Evolutionary conservation across 2,113 vertebrate species (phyloP), one percentile per base, ranked within the genome.

Genomic region (Capricornis sumatraensis): DNA sequence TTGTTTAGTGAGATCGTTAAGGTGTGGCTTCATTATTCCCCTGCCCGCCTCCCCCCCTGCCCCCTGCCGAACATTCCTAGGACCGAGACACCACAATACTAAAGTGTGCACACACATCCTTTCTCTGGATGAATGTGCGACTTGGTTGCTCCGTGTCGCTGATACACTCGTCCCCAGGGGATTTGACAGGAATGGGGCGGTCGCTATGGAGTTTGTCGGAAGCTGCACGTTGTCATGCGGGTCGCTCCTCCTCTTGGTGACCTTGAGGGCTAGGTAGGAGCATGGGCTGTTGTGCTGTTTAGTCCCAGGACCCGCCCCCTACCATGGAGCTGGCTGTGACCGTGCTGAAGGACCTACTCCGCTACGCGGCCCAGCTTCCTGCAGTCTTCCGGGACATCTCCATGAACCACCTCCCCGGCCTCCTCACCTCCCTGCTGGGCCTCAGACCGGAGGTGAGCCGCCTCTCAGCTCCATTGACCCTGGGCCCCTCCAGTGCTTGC

Each of bases 361-460:
- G 99, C 52, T 99, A 99, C 8, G 99, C 99, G 0, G 99, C 99
- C 85, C 99, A 99, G 97, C 98, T 99, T 9, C 98, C 99, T 0
- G 98, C 99, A 53, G 98, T 99, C 19, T 99, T 99, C 71, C 97
- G 99, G 71, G 99, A 99, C 96, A 99, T 99, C 16, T 99, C 99
- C 53, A 99, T 99, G 82, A 99, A 99, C 98, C 99, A 99, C 85
- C 98, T 99, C 78, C 99, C 99, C 14, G 99, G 99, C 12, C 99
- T 99, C 79, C 99, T 99, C 12, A 99, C 99, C 1, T 99, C 99
- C 12, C 97, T 99, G 91, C 98, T 99, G 90, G 99, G 99, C 76
- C 99, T 99, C 33, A 99, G 99, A 94, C 98, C 98, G 0, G 99
- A 99, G 99, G 99, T 99, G 92, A 99, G 97, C 36, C 17, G 3